Conservation (phyloP, 2,113 vertebrate genomes). For the Rattus norvegicus region GRCr8 NC_086031.1:40240501-40241000, state of each 20-base stretch:
- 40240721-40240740: slow-evolving; percentile 47
- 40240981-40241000: slow-evolving; percentile 84
- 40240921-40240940: slow-evolving; percentile 87
- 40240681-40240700: slow-evolving; percentile 61
- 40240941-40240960: slow-evolving; percentile 83
- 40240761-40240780: slow-evolving; percentile 48
- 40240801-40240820: slow-evolving; percentile 76
- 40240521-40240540: background rate
- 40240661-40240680: slow-evolving; percentile 39
- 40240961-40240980: slow-evolving; percentile 76
- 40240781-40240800: slow-evolving; percentile 61
- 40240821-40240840: slow-evolving; percentile 9
- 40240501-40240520: background rate
- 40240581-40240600: slow-evolving; percentile 46
- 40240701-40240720: slow-evolving; percentile 38
- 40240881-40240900: slow-evolving; percentile 92
- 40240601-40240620: background rate
- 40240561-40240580: background rate
- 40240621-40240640: slow-evolving; percentile 14
- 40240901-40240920: slow-evolving; percentile 88
- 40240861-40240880: slow-evolving; percentile 86
- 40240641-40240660: slow-evolving; percentile 62
- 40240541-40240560: background rate
- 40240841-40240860: slow-evolving; percentile 53
- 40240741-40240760: slow-evolving; percentile 64